A percentile compares a stretch with the other conserved stretches of the same genome.
phyloP scores from a whole-genome alignment of 2,888 invertebrate genomes.

The Drosophila antonietae region DNA sequence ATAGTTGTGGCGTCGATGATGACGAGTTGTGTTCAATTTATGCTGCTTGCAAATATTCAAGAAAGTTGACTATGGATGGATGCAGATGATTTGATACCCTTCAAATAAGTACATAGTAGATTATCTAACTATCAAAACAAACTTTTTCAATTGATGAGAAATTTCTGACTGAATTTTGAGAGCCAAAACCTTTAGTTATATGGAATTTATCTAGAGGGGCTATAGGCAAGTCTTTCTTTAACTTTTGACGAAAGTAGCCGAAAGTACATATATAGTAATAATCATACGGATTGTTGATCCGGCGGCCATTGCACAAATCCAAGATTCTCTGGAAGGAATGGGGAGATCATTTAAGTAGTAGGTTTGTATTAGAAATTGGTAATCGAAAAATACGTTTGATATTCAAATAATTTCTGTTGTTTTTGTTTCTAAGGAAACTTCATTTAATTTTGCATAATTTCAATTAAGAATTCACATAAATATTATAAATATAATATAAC shows the following conservation, averaged over 20 bases:
- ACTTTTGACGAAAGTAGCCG: too few species aligned
- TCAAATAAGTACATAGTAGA: neutral
- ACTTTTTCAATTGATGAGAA: too few species aligned
- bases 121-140: too few species aligned
- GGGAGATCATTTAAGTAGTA: too few species aligned
- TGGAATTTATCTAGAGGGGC: too few species aligned
- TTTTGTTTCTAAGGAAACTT: neutral
- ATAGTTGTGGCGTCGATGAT: conserved; percentile 45
- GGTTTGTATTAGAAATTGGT: neutral
- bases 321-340: too few species aligned
- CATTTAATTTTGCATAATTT: neutral
- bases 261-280: too few species aligned
- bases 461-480: neutral
- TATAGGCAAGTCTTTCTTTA: too few species aligned
- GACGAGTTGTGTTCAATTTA: conserved; percentile 30
- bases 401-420: neutral
- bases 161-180: too few species aligned
- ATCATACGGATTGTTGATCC: too few species aligned
- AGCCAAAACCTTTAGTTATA: too few species aligned
- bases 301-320: too few species aligned
- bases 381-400: neutral
- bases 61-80: neutral
- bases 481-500: neutral
- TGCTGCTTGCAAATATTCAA: neutral
- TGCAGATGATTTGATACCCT: neutral